A percentile compares a stretch with the other conserved stretches of the same genome.
Conservation (phyloP, 2,888 invertebrate species). For the Cyaniris semiargus region DNA sequence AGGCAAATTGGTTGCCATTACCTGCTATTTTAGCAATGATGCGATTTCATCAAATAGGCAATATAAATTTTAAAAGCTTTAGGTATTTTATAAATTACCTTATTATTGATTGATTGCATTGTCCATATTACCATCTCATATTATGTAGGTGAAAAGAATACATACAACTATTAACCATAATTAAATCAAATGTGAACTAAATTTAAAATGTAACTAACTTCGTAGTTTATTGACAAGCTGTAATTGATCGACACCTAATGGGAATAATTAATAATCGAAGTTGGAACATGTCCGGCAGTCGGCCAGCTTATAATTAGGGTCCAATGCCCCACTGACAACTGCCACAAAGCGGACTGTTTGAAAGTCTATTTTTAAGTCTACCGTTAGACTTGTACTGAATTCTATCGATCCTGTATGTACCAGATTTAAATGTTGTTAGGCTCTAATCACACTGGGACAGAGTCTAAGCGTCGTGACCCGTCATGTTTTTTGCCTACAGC, state of each 20-base stretch:
- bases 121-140: too few relatives aligned
- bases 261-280: constrained; percentile 26
- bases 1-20: neutral
- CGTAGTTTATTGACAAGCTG: constrained; percentile 7
- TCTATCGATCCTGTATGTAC: neutral
- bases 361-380: constrained; percentile 11
- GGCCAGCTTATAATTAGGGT: constrained; percentile 8
- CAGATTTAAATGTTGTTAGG: neutral
- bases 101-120: too few relatives aligned
- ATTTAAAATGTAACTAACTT: neutral
- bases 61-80: neutral
- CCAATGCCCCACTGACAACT: neutral
- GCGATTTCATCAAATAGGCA: neutral
- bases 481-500: too few relatives aligned
- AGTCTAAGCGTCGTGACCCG: too few relatives aligned
- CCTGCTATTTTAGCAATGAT: too few relatives aligned
- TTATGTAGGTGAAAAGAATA: neutral
- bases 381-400: neutral
- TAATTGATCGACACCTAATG: constrained; percentile 19
- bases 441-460: too few relatives aligned
- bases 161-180: neutral
- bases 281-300: neutral
- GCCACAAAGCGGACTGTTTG: neutral
- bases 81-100: too few relatives aligned
- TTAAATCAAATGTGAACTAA: neutral